Percentiles rank a stretch among this genome's conserved stretches.
These are phyloP conservation scores for Pardalotus punctatus DNA, from an alignment of 2,113 vertebrate genomes.

Conservation along the genomic window DNA sequence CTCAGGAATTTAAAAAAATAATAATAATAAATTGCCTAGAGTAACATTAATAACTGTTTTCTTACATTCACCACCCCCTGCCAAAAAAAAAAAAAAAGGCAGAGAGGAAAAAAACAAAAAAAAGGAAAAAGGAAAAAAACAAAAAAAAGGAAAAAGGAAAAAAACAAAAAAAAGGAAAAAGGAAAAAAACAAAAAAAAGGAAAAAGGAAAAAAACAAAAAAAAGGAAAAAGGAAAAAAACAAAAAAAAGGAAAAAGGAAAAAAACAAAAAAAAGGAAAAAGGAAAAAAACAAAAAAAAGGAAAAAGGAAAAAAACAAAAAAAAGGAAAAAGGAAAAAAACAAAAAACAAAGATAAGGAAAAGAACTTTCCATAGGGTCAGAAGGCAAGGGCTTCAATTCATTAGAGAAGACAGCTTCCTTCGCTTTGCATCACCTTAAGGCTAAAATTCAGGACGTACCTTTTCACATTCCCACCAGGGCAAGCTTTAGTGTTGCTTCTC, in stretches of 20 bases:
- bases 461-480: background rate
- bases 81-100: background rate
- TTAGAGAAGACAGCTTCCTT: background rate
- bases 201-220: background rate
- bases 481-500: background rate
- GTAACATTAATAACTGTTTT: background rate
- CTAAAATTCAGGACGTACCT: background rate
- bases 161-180: background rate
- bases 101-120: fast-evolving
- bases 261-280: no score
- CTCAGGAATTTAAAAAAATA: background rate
- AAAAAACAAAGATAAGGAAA: no score
- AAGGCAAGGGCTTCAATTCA: background rate
- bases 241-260: fast-evolving
- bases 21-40: background rate
- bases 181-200: no score
- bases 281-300: background rate
- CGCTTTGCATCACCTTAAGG: background rate
- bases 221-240: background rate
- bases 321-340: fast-evolving
- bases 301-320: background rate
- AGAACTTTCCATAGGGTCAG: background rate
- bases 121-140: background rate
- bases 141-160: fast-evolving
- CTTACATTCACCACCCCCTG: background rate